Percentiles rank a stretch among this genome's conserved stretches.
Evolutionary conservation across 2,797 vertebrate species (phyloP).

Genomic region (Rhincodon typus): DNA sequence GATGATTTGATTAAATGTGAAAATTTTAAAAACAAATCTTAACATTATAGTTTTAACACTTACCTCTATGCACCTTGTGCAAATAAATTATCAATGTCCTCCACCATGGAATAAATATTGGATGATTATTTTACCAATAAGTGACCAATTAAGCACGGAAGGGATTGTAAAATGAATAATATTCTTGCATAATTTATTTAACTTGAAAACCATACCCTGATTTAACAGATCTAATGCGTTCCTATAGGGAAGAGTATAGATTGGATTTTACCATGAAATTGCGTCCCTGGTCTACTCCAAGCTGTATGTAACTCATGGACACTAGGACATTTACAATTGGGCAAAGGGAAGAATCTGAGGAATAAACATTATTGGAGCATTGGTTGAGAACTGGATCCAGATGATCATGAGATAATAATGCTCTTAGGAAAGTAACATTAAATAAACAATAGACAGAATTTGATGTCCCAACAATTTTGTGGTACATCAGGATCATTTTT

Average conservation of each 20-base stretch:
- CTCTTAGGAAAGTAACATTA: not conserved
- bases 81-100: not conserved
- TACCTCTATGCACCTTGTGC: not conserved
- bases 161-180: not conserved
- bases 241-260: not conserved
- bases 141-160: not conserved
- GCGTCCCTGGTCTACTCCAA: not conserved
- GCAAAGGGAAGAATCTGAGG: not conserved
- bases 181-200: not conserved
- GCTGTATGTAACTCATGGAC: not conserved
- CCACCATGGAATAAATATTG: not conserved
- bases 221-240: not conserved
- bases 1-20: too few relatives aligned
- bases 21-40: not conserved
- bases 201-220: too few relatives aligned
- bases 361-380: not conserved
- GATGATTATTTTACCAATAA: not conserved
- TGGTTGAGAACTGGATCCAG: not conserved
- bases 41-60: not conserved
- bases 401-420: not conserved
- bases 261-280: not conserved
- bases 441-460: not conserved
- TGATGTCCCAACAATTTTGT: not conserved
- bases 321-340: not conserved
- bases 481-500: not conserved